Conservation (phyloP, 2,797 vertebrate species). For the Danio tinwini region DNA sequence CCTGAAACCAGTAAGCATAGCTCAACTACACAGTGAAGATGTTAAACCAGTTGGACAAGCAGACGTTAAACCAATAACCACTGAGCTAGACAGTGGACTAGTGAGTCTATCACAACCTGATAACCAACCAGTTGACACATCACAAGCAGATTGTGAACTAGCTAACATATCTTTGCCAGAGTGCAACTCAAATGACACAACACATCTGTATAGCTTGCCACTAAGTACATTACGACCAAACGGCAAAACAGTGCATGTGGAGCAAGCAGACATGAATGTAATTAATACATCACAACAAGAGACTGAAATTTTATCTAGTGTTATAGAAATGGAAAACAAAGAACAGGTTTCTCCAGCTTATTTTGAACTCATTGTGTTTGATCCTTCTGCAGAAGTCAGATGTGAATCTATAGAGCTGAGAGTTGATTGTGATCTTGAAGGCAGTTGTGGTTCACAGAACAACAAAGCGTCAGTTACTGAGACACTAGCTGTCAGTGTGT, state of each 20-base stretch:
- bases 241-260: background rate
- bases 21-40: background rate
- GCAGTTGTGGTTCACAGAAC: conserved; percentile 8
- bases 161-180: background rate
- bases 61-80: background rate
- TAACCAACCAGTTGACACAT: background rate
- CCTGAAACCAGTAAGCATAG: background rate
- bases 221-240: background rate
- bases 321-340: conserved; percentile 12
- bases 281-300: conserved; percentile 6
- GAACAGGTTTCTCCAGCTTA: background rate
- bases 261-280: background rate
- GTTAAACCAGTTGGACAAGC: background rate
- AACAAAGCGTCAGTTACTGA: background rate
- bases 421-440: background rate
- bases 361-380: conserved; percentile 1
- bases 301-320: background rate
- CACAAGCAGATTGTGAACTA: background rate
- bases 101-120: conserved; percentile 13
- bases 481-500: background rate
- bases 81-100: background rate
- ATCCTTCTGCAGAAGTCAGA: background rate
- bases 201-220: background rate
- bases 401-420: conserved; percentile 18
- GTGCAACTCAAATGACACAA: background rate